phyloP scores from a whole-genome alignment of 2,797 vertebrate species.

The Paramormyrops hopkinsi region DNA sequence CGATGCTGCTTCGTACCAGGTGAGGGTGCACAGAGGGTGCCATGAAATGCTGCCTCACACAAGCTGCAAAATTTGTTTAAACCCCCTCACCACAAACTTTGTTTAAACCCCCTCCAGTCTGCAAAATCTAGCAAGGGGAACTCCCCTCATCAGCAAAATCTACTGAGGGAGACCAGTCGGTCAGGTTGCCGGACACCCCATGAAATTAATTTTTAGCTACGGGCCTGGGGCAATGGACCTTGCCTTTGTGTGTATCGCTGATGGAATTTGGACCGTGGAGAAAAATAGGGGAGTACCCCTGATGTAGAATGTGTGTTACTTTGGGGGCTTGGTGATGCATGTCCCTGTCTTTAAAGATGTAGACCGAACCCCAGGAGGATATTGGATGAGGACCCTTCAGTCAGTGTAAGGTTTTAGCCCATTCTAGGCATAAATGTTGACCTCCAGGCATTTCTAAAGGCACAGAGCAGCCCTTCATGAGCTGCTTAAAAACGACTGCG shows the following conservation, averaged over 20 bases:
- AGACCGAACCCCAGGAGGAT: not conserved
- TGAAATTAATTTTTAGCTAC: not conserved
- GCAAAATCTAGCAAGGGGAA: not conserved
- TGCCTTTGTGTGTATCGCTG: not conserved
- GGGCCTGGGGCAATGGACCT: not conserved
- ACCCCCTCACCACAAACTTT: not conserved
- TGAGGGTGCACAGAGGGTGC: not conserved
- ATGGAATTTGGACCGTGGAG: not conserved
- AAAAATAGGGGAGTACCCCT: not conserved
- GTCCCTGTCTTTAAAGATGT: not conserved
- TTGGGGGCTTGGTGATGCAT: conserved; percentile 36
- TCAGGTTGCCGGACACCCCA: not conserved
- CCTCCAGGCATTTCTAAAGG: not conserved
- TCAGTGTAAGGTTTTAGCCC: not conserved
- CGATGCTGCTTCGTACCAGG: not conserved
- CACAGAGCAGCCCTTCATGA: not conserved
- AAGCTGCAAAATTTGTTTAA: not conserved
- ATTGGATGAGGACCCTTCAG: not conserved
- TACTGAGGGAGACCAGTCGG: not conserved
- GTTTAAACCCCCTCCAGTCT: not conserved
- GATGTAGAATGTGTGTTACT: conserved; percentile 40
- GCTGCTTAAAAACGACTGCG: not conserved
- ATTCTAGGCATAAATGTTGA: not conserved
- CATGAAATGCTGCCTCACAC: not conserved
- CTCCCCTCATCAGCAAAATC: not conserved